Percentiles rank a stretch among this genome's conserved stretches.
phyloP scores from a whole-genome alignment of 2,888 invertebrate genomes.

The Ditula angustiorana region DNA sequence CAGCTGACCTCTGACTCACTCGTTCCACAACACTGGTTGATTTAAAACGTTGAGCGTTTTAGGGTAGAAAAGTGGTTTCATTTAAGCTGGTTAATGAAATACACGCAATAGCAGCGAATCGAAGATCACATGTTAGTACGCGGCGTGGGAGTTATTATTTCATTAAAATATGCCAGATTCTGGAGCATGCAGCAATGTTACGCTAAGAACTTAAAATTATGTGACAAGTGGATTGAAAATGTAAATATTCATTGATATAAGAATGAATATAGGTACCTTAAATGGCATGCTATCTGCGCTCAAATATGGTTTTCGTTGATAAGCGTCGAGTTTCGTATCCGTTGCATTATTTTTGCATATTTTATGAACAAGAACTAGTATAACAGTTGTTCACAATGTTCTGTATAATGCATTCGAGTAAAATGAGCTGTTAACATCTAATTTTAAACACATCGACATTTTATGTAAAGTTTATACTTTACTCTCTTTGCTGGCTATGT shows the following conservation, averaged over 20 bases:
- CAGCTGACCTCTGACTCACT: constrained; percentile 54
- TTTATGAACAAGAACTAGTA: constrained; percentile 24
- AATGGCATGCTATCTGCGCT: constrained; percentile 23
- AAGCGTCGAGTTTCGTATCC: constrained; percentile 16
- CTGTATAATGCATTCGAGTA: constrained; percentile 25
- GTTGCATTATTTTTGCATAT: constrained; percentile 36
- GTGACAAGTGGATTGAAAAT: constrained; percentile 32
- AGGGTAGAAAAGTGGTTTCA: constrained; percentile 46
- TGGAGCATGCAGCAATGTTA: constrained; percentile 42
- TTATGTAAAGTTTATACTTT: background rate
- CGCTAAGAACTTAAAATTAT: constrained; percentile 44
- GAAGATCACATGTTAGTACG: constrained; percentile 51
- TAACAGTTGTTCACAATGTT: constrained; percentile 19
- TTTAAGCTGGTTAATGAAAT: constrained; percentile 51
- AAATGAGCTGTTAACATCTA: constrained; percentile 19
- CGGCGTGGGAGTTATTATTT: constrained; percentile 43
- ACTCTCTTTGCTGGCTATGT: background rate
- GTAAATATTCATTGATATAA: constrained; percentile 13
- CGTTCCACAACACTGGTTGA: constrained; percentile 44
- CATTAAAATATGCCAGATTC: constrained; percentile 45
- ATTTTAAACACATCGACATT: constrained; percentile 17
- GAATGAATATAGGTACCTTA: constrained; percentile 6
- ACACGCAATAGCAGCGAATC: constrained; percentile 65
- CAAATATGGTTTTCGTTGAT: constrained; percentile 23
- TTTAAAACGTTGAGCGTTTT: constrained; percentile 24